Evolutionary conservation across 1,140 invertebrate species (phyloP).

Genomic region (Brachionus asplanchnoidis): DNA sequence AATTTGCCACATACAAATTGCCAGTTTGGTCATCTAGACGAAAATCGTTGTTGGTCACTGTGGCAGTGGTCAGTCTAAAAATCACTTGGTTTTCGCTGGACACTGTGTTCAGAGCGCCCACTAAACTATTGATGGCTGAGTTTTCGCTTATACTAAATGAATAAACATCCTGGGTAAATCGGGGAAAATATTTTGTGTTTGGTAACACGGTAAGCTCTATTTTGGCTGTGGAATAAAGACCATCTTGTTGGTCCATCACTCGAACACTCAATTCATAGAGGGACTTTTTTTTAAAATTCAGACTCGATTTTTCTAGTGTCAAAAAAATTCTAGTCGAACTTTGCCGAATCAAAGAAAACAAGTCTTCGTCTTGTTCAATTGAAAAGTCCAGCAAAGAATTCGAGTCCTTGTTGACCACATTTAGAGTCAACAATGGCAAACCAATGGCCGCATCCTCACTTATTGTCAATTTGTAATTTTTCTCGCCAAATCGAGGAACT

Average conservation of each 20-base stretch:
- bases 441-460: constrained; percentile 9
- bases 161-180: constrained; percentile 29
- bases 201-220: not conserved
- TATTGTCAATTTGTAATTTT: not conserved
- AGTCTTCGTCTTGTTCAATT: not conserved
- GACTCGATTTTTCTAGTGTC: constrained; percentile 18
- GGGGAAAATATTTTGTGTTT: constrained; percentile 14
- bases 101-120: not conserved
- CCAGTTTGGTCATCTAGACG: constrained; percentile 15
- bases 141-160: constrained; percentile 20
- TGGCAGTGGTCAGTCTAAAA: not conserved
- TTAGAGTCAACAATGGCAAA: constrained; percentile 4
- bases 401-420: not conserved
- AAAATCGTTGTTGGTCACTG: not conserved
- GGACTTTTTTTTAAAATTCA: constrained; percentile 35
- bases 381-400: not conserved
- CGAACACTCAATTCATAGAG: not conserved
- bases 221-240: constrained; percentile 3
- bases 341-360: constrained; percentile 23
- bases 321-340: not conserved
- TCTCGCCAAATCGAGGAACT: not conserved
- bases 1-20: constrained; percentile 23
- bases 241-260: constrained; percentile 17
- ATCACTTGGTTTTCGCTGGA: not conserved
- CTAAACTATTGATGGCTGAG: not conserved